Evolutionary conservation across 2,797 vertebrate genomes (phyloP).

Genomic region (Notamacropus eugenii): DNA sequence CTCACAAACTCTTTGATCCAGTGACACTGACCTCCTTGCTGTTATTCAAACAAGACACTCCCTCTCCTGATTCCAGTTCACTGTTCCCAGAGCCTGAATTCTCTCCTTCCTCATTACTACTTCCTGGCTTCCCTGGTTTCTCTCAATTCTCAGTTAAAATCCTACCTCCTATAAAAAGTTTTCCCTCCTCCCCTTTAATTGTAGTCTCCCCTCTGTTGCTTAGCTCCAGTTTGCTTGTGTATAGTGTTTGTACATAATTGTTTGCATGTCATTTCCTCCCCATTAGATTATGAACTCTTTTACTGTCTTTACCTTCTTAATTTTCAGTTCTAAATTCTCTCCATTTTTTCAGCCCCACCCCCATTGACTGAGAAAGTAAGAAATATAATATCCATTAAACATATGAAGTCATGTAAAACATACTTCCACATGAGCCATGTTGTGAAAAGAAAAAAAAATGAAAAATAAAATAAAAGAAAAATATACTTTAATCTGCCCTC

Average conservation of each 20-base stretch:
- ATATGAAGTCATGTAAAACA: not conserved
- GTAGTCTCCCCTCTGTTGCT: not conserved
- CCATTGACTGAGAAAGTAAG: not conserved
- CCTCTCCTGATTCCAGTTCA: not conserved
- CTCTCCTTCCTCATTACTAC: not conserved
- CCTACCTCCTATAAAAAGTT: not conserved
- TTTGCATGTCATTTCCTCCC: not conserved
- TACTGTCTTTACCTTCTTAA: not conserved
- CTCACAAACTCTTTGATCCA: not conserved
- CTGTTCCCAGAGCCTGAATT: not conserved
- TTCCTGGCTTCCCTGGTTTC: not conserved
- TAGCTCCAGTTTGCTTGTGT: not conserved
- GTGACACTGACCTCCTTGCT: not conserved
- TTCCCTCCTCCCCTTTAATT: not conserved
- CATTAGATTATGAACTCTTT: not conserved
- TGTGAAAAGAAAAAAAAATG: not conserved
- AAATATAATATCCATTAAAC: not conserved
- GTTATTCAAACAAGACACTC: not conserved
- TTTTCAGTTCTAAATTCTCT: not conserved
- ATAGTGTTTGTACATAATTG: not conserved
- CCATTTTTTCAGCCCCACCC: too few species aligned
- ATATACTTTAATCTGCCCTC: not conserved
- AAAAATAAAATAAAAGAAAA: not conserved
- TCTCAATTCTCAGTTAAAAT: not conserved
- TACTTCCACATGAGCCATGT: not conserved